Evolutionary conservation across 2,113 vertebrate species (phyloP).

Genomic region (Desmodus rotundus): DNA sequence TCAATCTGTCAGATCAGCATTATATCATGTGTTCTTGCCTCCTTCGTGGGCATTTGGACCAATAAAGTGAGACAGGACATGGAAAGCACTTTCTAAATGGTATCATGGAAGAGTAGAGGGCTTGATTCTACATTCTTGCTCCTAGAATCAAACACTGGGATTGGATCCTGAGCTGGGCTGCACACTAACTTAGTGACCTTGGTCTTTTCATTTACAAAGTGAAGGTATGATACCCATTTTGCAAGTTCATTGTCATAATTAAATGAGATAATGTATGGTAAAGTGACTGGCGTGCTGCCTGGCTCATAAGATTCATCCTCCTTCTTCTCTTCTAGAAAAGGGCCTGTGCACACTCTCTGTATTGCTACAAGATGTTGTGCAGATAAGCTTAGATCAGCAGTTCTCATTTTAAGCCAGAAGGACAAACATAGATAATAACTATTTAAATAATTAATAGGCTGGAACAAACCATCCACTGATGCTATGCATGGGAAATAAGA

Average conservation of each 20-base stretch:
- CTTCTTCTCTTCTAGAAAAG: not conserved
- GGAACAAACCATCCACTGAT: conserved; percentile 48
- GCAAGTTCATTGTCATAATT: conserved; percentile 9
- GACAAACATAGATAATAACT: conserved; percentile 76
- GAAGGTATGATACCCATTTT: not conserved
- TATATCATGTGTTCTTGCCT: not conserved
- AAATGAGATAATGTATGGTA: conserved; percentile 3
- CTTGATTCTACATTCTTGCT: not conserved
- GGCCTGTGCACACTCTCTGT: not conserved
- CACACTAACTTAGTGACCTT: conserved; percentile 25
- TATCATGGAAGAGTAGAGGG: not conserved
- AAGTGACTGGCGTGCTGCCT: not conserved
- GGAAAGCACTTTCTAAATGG: conserved; percentile 2
- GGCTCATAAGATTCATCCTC: not conserved
- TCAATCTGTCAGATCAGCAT: not conserved
- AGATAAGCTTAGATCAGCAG: conserved; percentile 65
- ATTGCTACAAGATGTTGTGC: not conserved
- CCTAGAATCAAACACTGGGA: not conserved
- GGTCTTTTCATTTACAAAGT: not conserved
- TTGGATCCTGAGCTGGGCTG: not conserved
- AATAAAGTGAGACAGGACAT: conserved; percentile 2
- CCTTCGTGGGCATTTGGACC: not conserved
- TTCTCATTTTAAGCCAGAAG: conserved; percentile 69
- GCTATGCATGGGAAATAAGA: conserved; percentile 59
- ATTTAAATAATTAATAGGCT: conserved; percentile 76